Evolutionary conservation across 1,140 invertebrate species (phyloP).

Genomic region (Leptinotarsa defecta): DNA sequence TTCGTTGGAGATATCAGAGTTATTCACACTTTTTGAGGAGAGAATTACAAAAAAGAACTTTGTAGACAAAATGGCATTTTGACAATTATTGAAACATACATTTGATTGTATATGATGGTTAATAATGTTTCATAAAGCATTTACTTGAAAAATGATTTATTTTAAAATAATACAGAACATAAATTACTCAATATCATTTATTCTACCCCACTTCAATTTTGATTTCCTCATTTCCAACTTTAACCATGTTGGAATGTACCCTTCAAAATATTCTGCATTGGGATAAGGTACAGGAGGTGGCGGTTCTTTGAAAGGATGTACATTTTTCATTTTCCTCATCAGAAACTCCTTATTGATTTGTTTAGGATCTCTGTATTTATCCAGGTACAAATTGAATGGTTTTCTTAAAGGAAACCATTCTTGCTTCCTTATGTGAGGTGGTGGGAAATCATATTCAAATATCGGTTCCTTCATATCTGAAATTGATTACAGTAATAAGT

Average conservation of each 20-base stretch:
- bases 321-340: constrained; percentile 75
- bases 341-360: constrained; percentile 85
- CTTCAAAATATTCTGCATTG: constrained; percentile 68
- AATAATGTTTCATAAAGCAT: too few relatives aligned
- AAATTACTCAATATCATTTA: constrained; percentile 66
- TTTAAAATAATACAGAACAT: neutral
- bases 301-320: constrained; percentile 80
- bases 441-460: constrained; percentile 89
- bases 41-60: too few relatives aligned
- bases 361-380: constrained; percentile 88
- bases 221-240: constrained; percentile 72
- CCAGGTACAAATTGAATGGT: constrained; percentile 89
- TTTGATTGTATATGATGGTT: too few relatives aligned
- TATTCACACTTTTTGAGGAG: too few relatives aligned
- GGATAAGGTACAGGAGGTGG: constrained; percentile 72
- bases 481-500: constrained; percentile 9
- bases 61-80: too few relatives aligned
- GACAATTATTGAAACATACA: too few relatives aligned
- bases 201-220: constrained; percentile 67
- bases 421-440: constrained; percentile 74
- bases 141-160: neutral
- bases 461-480: constrained; percentile 65
- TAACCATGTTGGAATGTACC: constrained; percentile 75
- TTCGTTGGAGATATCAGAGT: too few relatives aligned
- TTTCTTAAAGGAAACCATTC: constrained; percentile 78